Conservation (phyloP, 2,797 vertebrate species). For the Protonibea diacanthus region DNA sequence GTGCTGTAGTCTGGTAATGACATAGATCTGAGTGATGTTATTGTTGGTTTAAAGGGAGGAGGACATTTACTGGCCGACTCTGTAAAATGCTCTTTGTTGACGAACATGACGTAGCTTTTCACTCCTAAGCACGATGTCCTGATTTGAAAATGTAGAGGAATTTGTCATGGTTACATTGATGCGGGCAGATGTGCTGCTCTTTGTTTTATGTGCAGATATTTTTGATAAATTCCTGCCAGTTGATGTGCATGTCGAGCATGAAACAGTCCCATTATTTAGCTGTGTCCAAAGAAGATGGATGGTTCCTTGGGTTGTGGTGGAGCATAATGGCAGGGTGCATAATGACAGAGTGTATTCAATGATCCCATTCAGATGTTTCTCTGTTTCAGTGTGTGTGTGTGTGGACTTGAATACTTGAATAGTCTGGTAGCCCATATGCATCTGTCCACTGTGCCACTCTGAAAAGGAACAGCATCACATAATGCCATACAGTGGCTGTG, state of each 20-base stretch:
- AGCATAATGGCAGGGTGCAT: slow-evolving; percentile 15
- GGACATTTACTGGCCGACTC: not conserved
- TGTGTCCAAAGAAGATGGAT: not conserved
- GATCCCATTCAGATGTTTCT: slow-evolving; percentile 31
- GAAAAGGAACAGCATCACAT: not conserved
- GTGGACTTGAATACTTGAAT: slow-evolving; percentile 27
- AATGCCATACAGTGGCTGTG: not conserved
- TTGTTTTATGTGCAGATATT: not conserved
- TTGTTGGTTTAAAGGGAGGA: slow-evolving; percentile 8
- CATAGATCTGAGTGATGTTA: slow-evolving; percentile 13
- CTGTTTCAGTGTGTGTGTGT: slow-evolving; percentile 16
- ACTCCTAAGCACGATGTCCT: not conserved
- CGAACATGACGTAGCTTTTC: not conserved
- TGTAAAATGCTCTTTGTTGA: not conserved
- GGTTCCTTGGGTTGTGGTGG: slow-evolving; percentile 5
- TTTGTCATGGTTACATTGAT: not conserved
- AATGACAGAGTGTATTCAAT: slow-evolving; percentile 32
- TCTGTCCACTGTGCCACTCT: slow-evolving; percentile 20
- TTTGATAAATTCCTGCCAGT: not conserved
- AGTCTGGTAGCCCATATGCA: slow-evolving; percentile 14
- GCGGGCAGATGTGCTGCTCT: not conserved
- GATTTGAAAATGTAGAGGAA: not conserved
- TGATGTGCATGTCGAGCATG: not conserved
- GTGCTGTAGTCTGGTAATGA: slow-evolving; percentile 39
- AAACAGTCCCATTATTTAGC: not conserved